A percentile compares a stretch with the other conserved stretches of the same genome.
Conservation (phyloP, 2,888 invertebrate genomes). For the Neoascia interrupta region DNA sequence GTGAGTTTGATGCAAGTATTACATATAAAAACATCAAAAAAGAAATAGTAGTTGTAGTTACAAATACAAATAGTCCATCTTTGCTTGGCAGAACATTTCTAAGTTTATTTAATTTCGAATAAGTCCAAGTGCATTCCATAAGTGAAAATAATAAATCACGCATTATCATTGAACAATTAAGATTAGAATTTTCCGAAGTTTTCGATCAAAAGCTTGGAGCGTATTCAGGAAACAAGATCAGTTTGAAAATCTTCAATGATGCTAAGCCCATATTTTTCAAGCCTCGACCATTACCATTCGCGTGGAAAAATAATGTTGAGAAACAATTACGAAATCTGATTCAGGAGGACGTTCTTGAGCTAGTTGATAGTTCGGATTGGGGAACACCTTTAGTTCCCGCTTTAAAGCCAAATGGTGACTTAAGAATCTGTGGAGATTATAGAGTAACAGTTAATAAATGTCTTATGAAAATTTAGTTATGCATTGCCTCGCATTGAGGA, state of each 20-base stretch:
- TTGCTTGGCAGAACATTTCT: slow-evolving; percentile 33
- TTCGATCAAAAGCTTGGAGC: slow-evolving; percentile 8
- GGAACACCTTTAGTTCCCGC: slow-evolving; percentile 27
- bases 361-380: slow-evolving; percentile 23
- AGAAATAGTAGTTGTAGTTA: slow-evolving; percentile 13
- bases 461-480: slow-evolving; percentile 10
- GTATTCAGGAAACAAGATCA: not conserved
- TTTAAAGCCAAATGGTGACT: slow-evolving; percentile 1
- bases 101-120: slow-evolving; percentile 1
- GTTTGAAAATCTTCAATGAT: not conserved
- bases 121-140: not conserved
- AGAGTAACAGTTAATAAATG: not conserved
- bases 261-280: slow-evolving; percentile 28
- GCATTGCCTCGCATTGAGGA: not conserved
- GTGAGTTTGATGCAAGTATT: slow-evolving; percentile 7
- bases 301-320: slow-evolving; percentile 34
- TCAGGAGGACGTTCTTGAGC: not conserved
- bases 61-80: slow-evolving; percentile 10
- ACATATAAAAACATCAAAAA: not conserved
- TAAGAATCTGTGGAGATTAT: slow-evolving; percentile 28
- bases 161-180: not conserved
- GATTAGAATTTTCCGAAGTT: not conserved
- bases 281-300: slow-evolving; percentile 22
- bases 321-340: slow-evolving; percentile 12
- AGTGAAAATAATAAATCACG: slow-evolving; percentile 1